Conservation (phyloP, 2,113 vertebrate genomes). For the Epinephelus lanceolatus region DNA sequence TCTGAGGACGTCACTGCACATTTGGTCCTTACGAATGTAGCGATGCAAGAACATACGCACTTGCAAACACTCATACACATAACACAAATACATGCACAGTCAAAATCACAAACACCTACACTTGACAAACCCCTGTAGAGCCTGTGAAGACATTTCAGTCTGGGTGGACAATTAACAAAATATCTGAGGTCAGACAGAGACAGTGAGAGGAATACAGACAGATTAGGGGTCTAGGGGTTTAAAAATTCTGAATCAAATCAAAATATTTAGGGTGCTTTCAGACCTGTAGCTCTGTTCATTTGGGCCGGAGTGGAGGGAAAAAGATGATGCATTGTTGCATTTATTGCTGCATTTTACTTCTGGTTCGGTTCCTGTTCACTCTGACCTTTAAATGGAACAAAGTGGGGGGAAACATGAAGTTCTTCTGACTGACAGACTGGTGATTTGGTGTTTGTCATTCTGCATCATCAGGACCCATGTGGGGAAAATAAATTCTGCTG, state of each 20-base stretch:
- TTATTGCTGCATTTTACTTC: too few species aligned
- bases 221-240: neutral
- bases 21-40: slow-evolving; percentile 13
- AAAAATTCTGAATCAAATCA: neutral
- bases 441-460: too few species aligned
- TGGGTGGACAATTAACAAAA: neutral
- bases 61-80: slow-evolving; percentile 21
- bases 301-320: too few species aligned
- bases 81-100: slow-evolving; percentile 39
- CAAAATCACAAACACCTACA: slow-evolving; percentile 56
- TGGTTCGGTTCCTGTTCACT: too few species aligned
- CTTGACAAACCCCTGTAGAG: slow-evolving; percentile 26
- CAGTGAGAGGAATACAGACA: neutral
- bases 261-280: too few species aligned
- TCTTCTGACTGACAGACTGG: too few species aligned
- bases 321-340: too few species aligned
- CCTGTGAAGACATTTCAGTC: slow-evolving; percentile 40
- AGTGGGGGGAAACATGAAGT: too few species aligned
- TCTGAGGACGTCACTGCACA: slow-evolving; percentile 29
- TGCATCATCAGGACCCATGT: too few species aligned
- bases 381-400: too few species aligned
- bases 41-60: slow-evolving; percentile 27
- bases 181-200: neutral
- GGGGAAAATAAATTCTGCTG: too few species aligned
- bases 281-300: too few species aligned